Base-by-base conservation (phyloP, 2,113 vertebrate genomes). In the Peromyscus leucopus region DNA sequence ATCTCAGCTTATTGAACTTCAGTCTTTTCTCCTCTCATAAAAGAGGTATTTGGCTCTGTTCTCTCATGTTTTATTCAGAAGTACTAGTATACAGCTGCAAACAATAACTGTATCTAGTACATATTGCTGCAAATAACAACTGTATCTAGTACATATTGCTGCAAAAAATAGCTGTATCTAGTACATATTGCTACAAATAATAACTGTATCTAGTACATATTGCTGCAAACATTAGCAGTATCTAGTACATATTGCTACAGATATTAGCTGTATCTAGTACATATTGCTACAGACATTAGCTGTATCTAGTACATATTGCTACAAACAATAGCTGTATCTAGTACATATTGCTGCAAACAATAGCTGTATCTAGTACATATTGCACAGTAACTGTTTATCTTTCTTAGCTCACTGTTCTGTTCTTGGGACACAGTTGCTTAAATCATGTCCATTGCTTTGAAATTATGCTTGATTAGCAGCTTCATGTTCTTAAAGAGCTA, bases 51-150 rank as follows among this genome's bases (percentile, higher is more conserved):
- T 96, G 89, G 63, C 74, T 96, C 69, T 92, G 72, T 83, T 78
- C 33, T 48, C 13, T 96, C 78, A 78, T 85, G 67, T 96, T 97
- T 93, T 95, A 96, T 95, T 96, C 94, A 78, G 95, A 98, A 94
- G 92, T 96, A 95, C 94, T 85, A 89, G 61, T 85, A 84, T 85
- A 69, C 33, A 95, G 59, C 67, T 97, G 86, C 57, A 86, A 84
- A 51, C 83, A 59, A 86, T n/a, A 92, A 24, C 76, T 92, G 88
- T 92, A 61, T 75, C 28, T 61, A 76, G 65, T 26, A 46, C 13
- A 59, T 36, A 89, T 10, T 28, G n/a, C 48, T 51, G 48, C 57
- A 85, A 84, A 51, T 78, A 57, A 86, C 28, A 92, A 24, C 76
- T 92, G 84, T 92, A 61, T 75, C 28, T 61, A 76, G 65, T 26